phyloP scores from a whole-genome alignment of 2,797 vertebrate genomes.

The Melanotaenia parkinsoni region DNA sequence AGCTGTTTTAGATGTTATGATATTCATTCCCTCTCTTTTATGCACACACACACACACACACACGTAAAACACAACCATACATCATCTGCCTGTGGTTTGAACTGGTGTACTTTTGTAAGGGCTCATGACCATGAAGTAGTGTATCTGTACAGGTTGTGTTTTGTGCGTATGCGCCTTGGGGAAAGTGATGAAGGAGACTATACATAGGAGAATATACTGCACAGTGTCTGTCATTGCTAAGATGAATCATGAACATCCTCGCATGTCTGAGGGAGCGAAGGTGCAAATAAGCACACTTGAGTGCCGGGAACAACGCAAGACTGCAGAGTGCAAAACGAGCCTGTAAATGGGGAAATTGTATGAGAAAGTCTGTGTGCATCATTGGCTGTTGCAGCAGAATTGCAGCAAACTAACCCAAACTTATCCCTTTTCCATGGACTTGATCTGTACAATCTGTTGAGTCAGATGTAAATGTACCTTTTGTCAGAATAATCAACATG shows the following conservation, averaged over 20 bases:
- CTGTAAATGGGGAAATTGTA: neutral
- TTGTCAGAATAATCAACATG: slow-evolving; percentile 48
- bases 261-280: neutral
- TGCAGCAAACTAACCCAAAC: slow-evolving; percentile 25
- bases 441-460: slow-evolving; percentile 31
- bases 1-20: slow-evolving; percentile 13
- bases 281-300: slow-evolving; percentile 6
- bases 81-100: slow-evolving; percentile 20
- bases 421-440: slow-evolving; percentile 1
- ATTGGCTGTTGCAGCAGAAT: slow-evolving; percentile 15
- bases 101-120: slow-evolving; percentile 26
- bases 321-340: neutral
- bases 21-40: neutral
- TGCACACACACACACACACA: neutral
- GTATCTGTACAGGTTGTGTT: slow-evolving; percentile 9
- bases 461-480: slow-evolving; percentile 12
- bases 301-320: slow-evolving; percentile 11
- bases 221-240: slow-evolving; percentile 24
- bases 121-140: slow-evolving; percentile 38
- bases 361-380: slow-evolving; percentile 23
- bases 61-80: slow-evolving; percentile 2
- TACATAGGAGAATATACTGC: slow-evolving; percentile 29
- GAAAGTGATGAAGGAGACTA: slow-evolving; percentile 39
- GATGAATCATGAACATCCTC: slow-evolving; percentile 31
- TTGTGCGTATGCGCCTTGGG: slow-evolving; percentile 21